A percentile compares a stretch with the other conserved stretches of the same genome.
Conservation (phyloP, 2,797 vertebrate species). For the Thamnophis elegans region DNA sequence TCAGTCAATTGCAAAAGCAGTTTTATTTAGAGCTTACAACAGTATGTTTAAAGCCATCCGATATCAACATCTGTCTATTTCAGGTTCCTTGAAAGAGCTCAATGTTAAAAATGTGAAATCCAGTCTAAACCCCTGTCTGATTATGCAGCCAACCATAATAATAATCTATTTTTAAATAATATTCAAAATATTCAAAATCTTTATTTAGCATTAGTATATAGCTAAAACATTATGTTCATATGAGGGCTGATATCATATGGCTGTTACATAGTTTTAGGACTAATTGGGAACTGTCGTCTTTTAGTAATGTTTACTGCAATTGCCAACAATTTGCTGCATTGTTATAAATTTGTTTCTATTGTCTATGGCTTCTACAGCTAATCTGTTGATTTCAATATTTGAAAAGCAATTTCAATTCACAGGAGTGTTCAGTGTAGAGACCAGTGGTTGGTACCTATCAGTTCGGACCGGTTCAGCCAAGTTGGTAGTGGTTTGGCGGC, state of each 20-base stretch:
- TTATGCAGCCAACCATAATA: not conserved
- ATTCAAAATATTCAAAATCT: not conserved
- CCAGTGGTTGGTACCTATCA: no score
- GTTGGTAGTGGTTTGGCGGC: no score
- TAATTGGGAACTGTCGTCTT: constrained; percentile 36
- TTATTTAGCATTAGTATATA: constrained; percentile 44
- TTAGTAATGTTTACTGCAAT: constrained; percentile 37
- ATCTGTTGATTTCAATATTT: not conserved
- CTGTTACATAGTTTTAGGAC: constrained; percentile 3
- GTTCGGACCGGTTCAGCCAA: no score
- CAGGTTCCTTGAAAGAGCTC: not conserved
- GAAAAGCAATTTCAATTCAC: not conserved
- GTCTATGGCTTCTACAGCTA: no score
- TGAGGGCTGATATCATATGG: constrained; percentile 39
- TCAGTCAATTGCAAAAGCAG: not conserved
- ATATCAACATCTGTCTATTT: not conserved
- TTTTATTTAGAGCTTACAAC: not conserved
- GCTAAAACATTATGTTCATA: constrained; percentile 28
- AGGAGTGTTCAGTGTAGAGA: not conserved
- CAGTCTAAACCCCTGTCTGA: not conserved
- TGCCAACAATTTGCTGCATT: constrained; percentile 8
- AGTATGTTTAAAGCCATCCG: not conserved
- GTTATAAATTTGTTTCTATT: not conserved
- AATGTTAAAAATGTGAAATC: not conserved
- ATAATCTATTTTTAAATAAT: constrained; percentile 34